phyloP scores from a whole-genome alignment of 2,888 invertebrate genomes.

The Aphidoletes aphidimyza region DNA sequence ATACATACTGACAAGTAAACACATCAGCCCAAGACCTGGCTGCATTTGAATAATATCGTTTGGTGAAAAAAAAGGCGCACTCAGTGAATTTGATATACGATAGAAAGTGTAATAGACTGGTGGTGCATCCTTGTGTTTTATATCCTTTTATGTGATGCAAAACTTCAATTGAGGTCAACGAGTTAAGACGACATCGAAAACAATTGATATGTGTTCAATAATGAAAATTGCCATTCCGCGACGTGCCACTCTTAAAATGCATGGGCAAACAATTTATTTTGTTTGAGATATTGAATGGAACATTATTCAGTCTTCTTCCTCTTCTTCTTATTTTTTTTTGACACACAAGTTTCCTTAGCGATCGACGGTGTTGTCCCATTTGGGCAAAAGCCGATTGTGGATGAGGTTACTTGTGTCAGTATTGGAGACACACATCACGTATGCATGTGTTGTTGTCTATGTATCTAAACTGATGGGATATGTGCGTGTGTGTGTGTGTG shows the following conservation, averaged over 20 bases:
- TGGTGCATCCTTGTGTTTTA: not conserved
- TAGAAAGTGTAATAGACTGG: not conserved
- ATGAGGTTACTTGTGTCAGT: not conserved
- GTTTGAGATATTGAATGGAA: too few relatives aligned
- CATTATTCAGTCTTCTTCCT: too few relatives aligned
- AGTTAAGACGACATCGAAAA: not conserved
- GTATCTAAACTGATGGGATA: not conserved
- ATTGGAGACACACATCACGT: not conserved
- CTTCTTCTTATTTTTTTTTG: too few relatives aligned
- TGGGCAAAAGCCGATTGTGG: not conserved
- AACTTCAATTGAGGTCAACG: not conserved
- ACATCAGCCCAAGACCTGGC: not conserved
- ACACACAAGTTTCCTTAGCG: too few relatives aligned
- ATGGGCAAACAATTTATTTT: not conserved
- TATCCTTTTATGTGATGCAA: not conserved
- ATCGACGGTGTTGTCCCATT: not conserved
- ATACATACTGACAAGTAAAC: constrained; percentile 42
- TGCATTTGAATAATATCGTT: not conserved
- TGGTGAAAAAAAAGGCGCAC: not conserved
- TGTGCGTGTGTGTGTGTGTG: not conserved
- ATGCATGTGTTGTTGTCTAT: constrained; percentile 43
- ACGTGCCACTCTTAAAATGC: not conserved
- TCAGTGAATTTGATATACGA: not conserved
- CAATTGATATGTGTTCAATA: too few relatives aligned
- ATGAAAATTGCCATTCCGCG: not conserved